phyloP scores from a whole-genome alignment of 2,113 vertebrate genomes.

The Alethe castanea region DNA sequence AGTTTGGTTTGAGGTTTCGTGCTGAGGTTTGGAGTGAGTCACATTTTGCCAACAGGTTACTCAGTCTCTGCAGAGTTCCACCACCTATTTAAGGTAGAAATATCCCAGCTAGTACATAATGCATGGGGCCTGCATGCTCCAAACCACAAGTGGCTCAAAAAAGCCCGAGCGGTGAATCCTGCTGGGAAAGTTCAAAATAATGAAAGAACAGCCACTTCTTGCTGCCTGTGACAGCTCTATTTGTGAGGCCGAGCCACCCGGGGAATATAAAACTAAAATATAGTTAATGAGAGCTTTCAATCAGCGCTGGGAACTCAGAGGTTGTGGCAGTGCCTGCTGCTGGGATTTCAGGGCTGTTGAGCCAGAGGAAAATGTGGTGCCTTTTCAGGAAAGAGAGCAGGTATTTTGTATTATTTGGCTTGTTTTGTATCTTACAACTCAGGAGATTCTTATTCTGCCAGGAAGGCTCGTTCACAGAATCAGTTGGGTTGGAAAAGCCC shows the following conservation, averaged over 20 bases:
- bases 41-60: constrained; percentile 46
- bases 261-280: constrained; percentile 31
- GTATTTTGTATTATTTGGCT: neutral
- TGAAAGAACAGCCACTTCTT: constrained; percentile 49
- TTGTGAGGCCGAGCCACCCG: neutral
- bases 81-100: constrained; percentile 65
- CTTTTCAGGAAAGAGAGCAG: neutral
- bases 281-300: constrained; percentile 17
- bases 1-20: constrained; percentile 56
- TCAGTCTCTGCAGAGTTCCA: constrained; percentile 32
- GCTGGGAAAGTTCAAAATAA: constrained; percentile 66
- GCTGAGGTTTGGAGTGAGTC: constrained; percentile 60
- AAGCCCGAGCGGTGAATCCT: constrained; percentile 48
- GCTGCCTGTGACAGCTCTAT: constrained; percentile 36
- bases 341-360: neutral
- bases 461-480: neutral
- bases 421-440: neutral
- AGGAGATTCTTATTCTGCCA: neutral
- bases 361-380: neutral
- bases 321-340: neutral
- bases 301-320: neutral
- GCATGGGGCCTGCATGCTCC: constrained; percentile 36
- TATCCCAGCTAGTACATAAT: constrained; percentile 58
- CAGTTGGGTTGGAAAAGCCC: neutral
- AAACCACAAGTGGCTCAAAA: constrained; percentile 70